These are phyloP conservation scores for Synanthedon tipuliformis DNA, from an alignment of 2,888 invertebrate genomes.

Conservation along the genomic window DNA sequence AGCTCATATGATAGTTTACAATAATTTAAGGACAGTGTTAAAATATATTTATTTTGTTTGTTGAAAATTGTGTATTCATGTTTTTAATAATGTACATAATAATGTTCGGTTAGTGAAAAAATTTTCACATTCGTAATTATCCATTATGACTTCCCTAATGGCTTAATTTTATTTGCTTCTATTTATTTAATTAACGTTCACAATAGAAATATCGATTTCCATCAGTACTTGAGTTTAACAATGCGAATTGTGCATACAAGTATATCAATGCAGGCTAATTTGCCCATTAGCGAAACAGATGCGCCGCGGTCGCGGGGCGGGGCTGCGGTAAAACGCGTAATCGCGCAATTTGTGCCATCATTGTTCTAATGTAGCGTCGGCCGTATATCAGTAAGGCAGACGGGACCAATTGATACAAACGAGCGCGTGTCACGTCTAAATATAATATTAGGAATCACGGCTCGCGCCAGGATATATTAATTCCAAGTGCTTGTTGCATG, in stretches of 20 bases:
- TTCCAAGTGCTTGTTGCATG: slow-evolving; percentile 59
- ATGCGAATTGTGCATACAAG: slow-evolving; percentile 33
- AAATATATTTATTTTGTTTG: no score
- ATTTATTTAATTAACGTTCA: no score
- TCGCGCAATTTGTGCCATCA: slow-evolving; percentile 66
- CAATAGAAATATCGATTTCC: no score
- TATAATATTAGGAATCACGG: slow-evolving; percentile 72
- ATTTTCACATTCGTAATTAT: no score
- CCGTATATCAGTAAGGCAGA: slow-evolving; percentile 66
- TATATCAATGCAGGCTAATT: slow-evolving; percentile 48
- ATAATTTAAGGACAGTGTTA: no score
- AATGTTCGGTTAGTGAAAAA: no score
- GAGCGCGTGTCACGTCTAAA: slow-evolving; percentile 70
- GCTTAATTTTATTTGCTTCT: no score
- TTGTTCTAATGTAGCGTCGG: slow-evolving; percentile 69
- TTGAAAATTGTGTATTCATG: no score
- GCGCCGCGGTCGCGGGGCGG: slow-evolving; percentile 29
- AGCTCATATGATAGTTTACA: no score
- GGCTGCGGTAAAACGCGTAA: slow-evolving; percentile 51
- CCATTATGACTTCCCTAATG: no score
- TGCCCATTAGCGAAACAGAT: slow-evolving; percentile 42
- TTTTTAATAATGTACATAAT: no score
- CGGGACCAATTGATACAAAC: slow-evolving; percentile 69
- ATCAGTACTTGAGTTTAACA: neutral
- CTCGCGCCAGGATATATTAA: slow-evolving; percentile 71